These are phyloP conservation scores for Pocillopora damicornis DNA, from an alignment of 64 coral and sea anemone genomes.

Conservation along the genomic window DNA sequence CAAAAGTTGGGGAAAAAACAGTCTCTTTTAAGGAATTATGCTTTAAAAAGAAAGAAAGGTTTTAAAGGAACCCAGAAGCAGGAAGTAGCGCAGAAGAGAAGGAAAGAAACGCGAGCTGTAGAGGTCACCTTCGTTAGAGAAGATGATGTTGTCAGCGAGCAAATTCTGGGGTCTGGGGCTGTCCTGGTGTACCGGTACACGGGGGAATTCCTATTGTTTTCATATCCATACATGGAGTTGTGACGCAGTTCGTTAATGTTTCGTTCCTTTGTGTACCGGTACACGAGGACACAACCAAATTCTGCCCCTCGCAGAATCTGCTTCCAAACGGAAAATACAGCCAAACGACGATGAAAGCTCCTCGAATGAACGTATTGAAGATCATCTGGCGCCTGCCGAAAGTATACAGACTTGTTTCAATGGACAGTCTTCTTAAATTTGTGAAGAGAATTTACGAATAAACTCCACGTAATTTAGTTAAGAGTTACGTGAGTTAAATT, in stretches of 20 bases:
- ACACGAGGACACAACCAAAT: too few relatives aligned
- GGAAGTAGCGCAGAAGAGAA: too few relatives aligned
- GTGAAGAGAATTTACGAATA: neutral
- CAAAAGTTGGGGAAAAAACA: conserved; percentile 6
- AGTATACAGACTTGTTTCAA: neutral
- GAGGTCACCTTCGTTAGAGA: neutral
- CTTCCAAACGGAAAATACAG: too few relatives aligned
- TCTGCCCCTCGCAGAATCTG: too few relatives aligned
- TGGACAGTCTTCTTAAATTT: too few relatives aligned
- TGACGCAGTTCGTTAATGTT: too few relatives aligned
- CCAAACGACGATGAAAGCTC: neutral
- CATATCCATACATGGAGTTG: too few relatives aligned
- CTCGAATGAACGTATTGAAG: neutral
- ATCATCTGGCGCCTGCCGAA: neutral
- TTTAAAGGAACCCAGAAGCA: too few relatives aligned
- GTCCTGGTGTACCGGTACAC: neutral
- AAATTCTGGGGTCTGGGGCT: conserved; percentile 39
- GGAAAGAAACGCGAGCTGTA: too few relatives aligned
- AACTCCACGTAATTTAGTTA: conserved; percentile 4
- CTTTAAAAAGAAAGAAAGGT: neutral
- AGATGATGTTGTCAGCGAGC: conserved; percentile 15
- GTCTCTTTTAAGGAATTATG: neutral
- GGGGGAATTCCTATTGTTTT: too few relatives aligned
- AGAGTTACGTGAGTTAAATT: conserved; percentile 9
- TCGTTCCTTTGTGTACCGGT: too few relatives aligned